phyloP scores from a whole-genome alignment of 2,113 vertebrate species.

The Lasiurus cinereus region DNA sequence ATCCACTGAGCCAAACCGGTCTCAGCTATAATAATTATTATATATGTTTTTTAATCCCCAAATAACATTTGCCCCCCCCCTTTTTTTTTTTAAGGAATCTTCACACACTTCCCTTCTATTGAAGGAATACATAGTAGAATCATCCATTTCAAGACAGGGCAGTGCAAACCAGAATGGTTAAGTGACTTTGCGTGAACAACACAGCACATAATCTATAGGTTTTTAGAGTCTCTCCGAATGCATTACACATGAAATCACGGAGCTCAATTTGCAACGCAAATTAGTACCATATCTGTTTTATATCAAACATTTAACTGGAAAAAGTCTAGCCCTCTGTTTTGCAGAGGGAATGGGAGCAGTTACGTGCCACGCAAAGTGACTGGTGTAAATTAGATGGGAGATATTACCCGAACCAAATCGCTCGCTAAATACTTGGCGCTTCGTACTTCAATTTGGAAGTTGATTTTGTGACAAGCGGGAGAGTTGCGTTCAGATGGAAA shows the following conservation, averaged over 20 bases:
- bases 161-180: background rate
- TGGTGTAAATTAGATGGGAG: conserved; percentile 73
- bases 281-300: conserved; percentile 80
- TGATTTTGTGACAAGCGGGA: conserved; percentile 79
- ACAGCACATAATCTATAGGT: conserved; percentile 30
- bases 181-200: conserved; percentile 31
- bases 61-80: too few relatives aligned
- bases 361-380: conserved; percentile 61
- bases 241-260: conserved; percentile 58
- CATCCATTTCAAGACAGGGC: background rate
- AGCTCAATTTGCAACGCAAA: conserved; percentile 79
- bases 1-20: too few relatives aligned
- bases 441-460: conserved; percentile 78
- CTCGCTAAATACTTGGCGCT: conserved; percentile 79
- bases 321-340: conserved; percentile 69
- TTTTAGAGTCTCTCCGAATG: conserved; percentile 63
- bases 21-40: too few relatives aligned
- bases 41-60: too few relatives aligned
- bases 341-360: conserved; percentile 58
- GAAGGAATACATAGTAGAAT: background rate
- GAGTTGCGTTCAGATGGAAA: conserved; percentile 75
- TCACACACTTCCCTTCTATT: conserved; percentile 1
- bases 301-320: conserved; percentile 78
- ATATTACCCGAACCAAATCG: conserved; percentile 75
- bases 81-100: background rate